A percentile compares a stretch with the other conserved stretches of the same genome.
Evolutionary conservation across 2,888 invertebrate genomes (phyloP).

Genomic region (Drosophila gaucha): DNA sequence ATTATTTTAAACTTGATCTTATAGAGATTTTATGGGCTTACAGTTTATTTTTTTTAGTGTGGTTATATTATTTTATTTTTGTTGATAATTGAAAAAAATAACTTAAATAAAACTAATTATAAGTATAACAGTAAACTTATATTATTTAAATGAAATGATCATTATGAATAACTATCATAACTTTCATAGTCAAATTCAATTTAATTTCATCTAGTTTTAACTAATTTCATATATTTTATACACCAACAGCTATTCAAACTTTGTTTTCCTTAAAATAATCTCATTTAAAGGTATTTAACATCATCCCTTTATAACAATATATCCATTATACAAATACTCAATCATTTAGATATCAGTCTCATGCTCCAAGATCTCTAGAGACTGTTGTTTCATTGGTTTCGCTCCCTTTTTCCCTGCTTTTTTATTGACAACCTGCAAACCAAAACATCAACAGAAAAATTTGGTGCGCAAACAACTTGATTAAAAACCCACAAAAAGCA

Average conservation of each 20-base stretch:
- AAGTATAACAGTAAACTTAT: too few relatives aligned
- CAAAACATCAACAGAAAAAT: slow-evolving; percentile 41
- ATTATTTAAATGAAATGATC: too few relatives aligned
- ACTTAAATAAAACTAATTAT: too few relatives aligned
- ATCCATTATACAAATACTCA: not conserved
- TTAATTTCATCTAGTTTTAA: not conserved
- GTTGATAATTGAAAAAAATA: too few relatives aligned
- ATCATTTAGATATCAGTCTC: slow-evolving; percentile 27
- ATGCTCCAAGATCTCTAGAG: slow-evolving; percentile 10
- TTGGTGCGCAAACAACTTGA: slow-evolving; percentile 74
- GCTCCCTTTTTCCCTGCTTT: not conserved
- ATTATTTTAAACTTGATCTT: too few relatives aligned
- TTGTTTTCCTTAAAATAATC: not conserved
- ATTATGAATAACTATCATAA: too few relatives aligned
- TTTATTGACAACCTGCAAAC: slow-evolving; percentile 50
- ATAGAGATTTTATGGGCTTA: too few relatives aligned
- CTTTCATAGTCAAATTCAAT: too few relatives aligned
- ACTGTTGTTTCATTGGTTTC: slow-evolving; percentile 25
- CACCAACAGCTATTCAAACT: not conserved
- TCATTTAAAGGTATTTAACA: not conserved
- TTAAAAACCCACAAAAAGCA: slow-evolving; percentile 76
- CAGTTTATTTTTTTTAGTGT: too few relatives aligned
- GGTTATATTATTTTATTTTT: too few relatives aligned
- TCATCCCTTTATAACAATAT: not conserved
- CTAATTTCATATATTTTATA: too few relatives aligned